Conservation (phyloP, 2,797 vertebrate genomes). For the Schizopygopsis malacanthus region DNA sequence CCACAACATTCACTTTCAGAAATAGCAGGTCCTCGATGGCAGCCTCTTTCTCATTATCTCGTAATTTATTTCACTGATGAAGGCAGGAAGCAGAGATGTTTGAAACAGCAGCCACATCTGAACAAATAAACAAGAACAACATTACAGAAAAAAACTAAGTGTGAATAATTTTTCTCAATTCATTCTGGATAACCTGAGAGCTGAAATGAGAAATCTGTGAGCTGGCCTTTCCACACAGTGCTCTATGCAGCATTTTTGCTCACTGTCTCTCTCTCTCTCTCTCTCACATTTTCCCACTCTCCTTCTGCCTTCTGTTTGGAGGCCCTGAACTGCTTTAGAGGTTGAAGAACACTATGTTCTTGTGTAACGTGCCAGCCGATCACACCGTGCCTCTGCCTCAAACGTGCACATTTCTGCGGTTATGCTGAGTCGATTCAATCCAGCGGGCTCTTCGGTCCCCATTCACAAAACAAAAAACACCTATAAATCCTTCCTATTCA, state of each 20-base stretch:
- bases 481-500: constrained; percentile 31
- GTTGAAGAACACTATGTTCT: constrained; percentile 53
- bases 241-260: constrained; percentile 45
- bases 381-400: constrained; percentile 36
- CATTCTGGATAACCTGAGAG: constrained; percentile 50
- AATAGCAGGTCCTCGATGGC: constrained; percentile 36
- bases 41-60: constrained; percentile 47
- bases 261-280: constrained; percentile 5
- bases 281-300: constrained; percentile 25
- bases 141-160: constrained; percentile 36
- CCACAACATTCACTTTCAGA: constrained; percentile 35
- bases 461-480: constrained; percentile 50
- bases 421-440: constrained; percentile 42
- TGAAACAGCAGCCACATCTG: constrained; percentile 48
- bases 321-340: constrained; percentile 49
- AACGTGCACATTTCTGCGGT: constrained; percentile 1
- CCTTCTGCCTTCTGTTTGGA: constrained; percentile 33
- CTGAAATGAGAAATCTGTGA: constrained; percentile 49
- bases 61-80: constrained; percentile 49
- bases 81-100: constrained; percentile 43
- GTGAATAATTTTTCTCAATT: constrained; percentile 54
- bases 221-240: constrained; percentile 47
- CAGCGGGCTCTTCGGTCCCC: constrained; percentile 15
- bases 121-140: constrained; percentile 42
- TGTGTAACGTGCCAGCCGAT: constrained; percentile 39